Evolutionary conservation across 2,888 invertebrate species (phyloP).

Genomic region (Tetranychus piercei): DNA sequence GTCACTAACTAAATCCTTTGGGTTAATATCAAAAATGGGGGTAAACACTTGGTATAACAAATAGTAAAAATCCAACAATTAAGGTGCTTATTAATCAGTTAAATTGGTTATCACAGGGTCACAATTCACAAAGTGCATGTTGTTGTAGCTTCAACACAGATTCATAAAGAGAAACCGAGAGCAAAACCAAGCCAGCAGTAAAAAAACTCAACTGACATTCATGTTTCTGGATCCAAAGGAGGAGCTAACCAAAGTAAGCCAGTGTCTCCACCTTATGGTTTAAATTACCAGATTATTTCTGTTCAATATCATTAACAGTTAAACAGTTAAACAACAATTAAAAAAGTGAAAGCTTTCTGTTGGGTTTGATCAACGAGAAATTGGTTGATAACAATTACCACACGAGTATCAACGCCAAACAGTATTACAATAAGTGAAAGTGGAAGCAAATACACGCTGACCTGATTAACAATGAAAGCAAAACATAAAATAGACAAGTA

Average conservation of each 20-base stretch:
- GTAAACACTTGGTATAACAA: no score
- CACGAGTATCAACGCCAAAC: no score
- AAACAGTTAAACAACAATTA: no score
- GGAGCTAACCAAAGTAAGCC: neutral
- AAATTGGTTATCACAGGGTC: neutral
- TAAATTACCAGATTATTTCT: neutral
- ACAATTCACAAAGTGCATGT: neutral
- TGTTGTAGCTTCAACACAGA: neutral
- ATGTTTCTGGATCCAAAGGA: no score
- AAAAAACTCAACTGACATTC: no score
- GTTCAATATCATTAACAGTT: neutral
- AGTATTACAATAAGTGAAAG: neutral
- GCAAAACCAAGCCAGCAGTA: no score
- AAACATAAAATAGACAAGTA: neutral
- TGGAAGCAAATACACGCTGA: neutral
- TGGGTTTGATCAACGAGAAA: no score
- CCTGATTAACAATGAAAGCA: constrained; percentile 2
- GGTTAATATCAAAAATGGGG: no score
- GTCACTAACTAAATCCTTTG: no score
- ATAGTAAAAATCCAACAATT: neutral
- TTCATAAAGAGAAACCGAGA: no score
- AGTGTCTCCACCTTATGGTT: neutral
- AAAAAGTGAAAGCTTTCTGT: no score
- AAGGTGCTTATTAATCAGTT: neutral
- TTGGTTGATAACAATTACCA: no score